These are phyloP conservation scores for Cephalopholis sonnerati DNA, from an alignment of 2,113 vertebrate genomes.

Conservation along the genomic window DNA sequence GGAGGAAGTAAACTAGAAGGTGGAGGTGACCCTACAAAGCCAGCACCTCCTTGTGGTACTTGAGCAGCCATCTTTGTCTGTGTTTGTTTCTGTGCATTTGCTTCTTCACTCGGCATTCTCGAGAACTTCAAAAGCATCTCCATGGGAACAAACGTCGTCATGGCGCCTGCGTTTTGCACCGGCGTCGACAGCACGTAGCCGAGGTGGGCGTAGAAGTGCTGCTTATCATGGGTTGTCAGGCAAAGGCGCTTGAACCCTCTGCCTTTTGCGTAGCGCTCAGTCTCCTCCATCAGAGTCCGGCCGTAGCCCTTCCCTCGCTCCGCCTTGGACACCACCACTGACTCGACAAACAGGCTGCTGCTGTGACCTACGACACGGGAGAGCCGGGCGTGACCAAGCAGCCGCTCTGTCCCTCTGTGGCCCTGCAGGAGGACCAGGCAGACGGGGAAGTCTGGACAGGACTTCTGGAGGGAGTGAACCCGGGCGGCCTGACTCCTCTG, in stretches of 20 bases:
- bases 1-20: constrained; percentile 23
- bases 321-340: constrained; percentile 89
- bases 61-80: constrained; percentile 4
- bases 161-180: constrained; percentile 89
- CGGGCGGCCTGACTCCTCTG: constrained; percentile 90
- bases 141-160: constrained; percentile 84
- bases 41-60: neutral
- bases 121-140: constrained; percentile 86
- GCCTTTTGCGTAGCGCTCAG: constrained; percentile 86
- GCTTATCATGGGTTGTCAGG: constrained; percentile 95
- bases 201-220: constrained; percentile 93
- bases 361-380: constrained; percentile 86
- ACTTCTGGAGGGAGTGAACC: constrained; percentile 90
- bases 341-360: constrained; percentile 91
- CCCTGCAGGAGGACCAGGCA: constrained; percentile 88
- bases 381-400: constrained; percentile 92
- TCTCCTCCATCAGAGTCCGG: constrained; percentile 90
- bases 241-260: constrained; percentile 87
- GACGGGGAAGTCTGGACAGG: constrained; percentile 89
- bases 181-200: constrained; percentile 89
- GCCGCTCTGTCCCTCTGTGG: constrained; percentile 31
- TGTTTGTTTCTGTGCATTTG: neutral
- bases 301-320: constrained; percentile 92
- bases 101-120: constrained; percentile 26
- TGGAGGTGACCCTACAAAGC: constrained; percentile 9